Percentiles rank a stretch among this genome's conserved stretches.
Conservation (phyloP, 2,888 invertebrate species). For the Orchesellides sinensis region DNA sequence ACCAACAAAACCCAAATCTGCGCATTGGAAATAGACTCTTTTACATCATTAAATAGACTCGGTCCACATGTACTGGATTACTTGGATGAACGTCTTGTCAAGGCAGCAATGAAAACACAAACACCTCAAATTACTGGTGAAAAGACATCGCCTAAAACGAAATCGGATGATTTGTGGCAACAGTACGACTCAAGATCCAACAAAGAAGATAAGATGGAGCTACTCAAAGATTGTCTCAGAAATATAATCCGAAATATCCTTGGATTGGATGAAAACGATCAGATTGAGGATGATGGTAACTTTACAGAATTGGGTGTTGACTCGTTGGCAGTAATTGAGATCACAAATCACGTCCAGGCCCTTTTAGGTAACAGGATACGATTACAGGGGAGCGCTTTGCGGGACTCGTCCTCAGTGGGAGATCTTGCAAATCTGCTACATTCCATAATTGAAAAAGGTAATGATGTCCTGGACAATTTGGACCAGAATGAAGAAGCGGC, state of each 20-base stretch:
- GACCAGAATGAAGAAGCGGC: too few relatives aligned
- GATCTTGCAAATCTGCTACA: background rate
- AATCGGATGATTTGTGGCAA: background rate
- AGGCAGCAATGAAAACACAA: too few relatives aligned
- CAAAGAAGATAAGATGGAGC: background rate
- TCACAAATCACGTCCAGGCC: background rate
- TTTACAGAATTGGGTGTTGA: background rate
- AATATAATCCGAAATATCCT: background rate
- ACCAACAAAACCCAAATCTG: background rate
- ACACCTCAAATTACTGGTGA: background rate
- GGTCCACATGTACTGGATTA: background rate
- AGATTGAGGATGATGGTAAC: background rate
- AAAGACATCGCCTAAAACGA: background rate
- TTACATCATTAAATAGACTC: background rate
- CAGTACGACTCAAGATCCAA: background rate
- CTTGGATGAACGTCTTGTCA: background rate
- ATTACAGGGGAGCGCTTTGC: background rate
- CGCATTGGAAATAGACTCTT: slow-evolving; percentile 17
- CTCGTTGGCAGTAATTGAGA: background rate
- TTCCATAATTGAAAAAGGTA: background rate
- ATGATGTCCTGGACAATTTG: background rate
- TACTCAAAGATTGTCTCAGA: background rate
- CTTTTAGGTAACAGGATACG: background rate
- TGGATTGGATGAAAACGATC: background rate
- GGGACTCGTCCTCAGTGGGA: background rate